Evolutionary conservation across 2,797 vertebrate species (phyloP), one percentile per base, ranked within the genome.

Genomic region (Numenius phaeopus): DNA sequence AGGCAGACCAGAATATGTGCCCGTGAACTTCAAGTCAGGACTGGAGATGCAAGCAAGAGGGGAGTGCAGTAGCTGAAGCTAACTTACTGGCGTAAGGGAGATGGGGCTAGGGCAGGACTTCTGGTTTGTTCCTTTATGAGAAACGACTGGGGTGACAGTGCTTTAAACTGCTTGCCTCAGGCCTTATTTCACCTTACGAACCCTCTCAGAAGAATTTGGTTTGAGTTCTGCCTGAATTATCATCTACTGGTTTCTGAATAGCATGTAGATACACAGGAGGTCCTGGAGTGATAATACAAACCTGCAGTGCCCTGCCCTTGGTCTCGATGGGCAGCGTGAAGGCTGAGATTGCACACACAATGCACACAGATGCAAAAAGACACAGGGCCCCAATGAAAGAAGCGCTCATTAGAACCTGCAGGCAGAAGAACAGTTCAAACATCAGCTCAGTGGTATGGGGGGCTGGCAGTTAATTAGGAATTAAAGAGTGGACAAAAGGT

Each of bases 321-420:
- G 99, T 99, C 98, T 99, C 99, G 4, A 99, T 99, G 17, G 99
- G 99, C 76, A 99, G 94, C 3, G 99, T 98, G 49, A 98, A 94
- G 1, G 98, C 99, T 22, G 98, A 99, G 47, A 99, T 37, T 4
- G 99, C 98, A 7, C 99, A 99, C 18, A 99, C 9, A 1, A 98
- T 13, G 26, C 99, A 99, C 44, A 99, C 97, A 1, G 98, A 89
- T 16, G 99, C 96, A 23, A 99, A 99, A 0, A 99, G 99, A 78
- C 97, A 98, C 76, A 99, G 90, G 17, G 99, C 99, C 62, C 98
- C 97, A 22, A 98, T 32, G 72, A 99, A 98, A 0, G 99, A 99
- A 24, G 97, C 97, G 0, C 97, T 99, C 98, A 99, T 99, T 29
- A 99, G 95, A 86, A 99, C 99, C 99, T 99, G 95, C 57, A 85